Conservation (phyloP, 1,140 invertebrate genomes). For the Ladona fulva region DNA sequence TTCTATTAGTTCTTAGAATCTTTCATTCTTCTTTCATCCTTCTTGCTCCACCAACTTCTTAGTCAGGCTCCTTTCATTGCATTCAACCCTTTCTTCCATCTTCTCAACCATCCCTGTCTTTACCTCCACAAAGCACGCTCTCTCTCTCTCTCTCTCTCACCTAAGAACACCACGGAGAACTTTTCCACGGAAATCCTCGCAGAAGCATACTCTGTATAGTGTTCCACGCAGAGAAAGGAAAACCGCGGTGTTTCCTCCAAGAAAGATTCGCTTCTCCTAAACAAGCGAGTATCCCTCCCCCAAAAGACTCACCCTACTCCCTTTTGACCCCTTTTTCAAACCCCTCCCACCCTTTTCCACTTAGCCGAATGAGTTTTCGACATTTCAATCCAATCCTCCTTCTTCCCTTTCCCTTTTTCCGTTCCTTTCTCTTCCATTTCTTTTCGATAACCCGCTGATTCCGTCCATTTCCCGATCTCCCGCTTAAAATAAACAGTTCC, state of each 20-base stretch:
- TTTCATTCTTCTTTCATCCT: too few relatives aligned
- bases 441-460: background rate
- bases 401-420: background rate
- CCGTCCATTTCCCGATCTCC: background rate
- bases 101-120: too few relatives aligned
- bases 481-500: background rate
- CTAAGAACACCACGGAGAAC: too few relatives aligned
- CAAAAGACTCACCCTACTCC: background rate
- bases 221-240: background rate
- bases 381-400: conserved; percentile 1
- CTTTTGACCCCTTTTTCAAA: background rate
- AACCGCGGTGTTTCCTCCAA: background rate
- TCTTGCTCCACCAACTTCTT: too few relatives aligned
- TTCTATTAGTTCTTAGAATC: too few relatives aligned
- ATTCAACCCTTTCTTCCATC: too few relatives aligned
- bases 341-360: background rate
- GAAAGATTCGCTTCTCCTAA: background rate
- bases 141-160: too few relatives aligned
- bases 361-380: background rate
- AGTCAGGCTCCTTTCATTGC: too few relatives aligned
- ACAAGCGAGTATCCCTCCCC: background rate
- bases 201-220: too few relatives aligned
- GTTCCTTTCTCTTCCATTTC: background rate
- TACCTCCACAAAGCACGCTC: too few relatives aligned
- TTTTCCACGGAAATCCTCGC: too few relatives aligned